Evolutionary conservation across 2,797 vertebrate species (phyloP), one percentile per base, ranked within the genome.

Genomic region (Allobates femoralis): DNA sequence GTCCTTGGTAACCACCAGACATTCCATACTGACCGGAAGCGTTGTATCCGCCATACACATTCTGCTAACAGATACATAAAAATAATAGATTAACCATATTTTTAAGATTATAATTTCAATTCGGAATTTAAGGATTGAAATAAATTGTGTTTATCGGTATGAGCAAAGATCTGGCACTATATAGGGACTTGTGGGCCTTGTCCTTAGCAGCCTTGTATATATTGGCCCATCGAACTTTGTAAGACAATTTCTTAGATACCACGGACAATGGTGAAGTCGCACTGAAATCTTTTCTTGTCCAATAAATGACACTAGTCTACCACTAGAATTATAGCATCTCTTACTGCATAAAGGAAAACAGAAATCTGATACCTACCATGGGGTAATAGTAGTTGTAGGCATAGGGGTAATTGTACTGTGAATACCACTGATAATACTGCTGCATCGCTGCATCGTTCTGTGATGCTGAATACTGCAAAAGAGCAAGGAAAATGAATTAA

Each of bases 371-470:
- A 77, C 90, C 90, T 88, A 94, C 93, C 93, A 96, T 91, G 85
- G 93, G 92, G 81, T 96, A 96, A 89, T 97, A 97, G 89, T 96
- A 97, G 89, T 94, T 94, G 88, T 97, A 98, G 0, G 96, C 94
- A 64, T 97, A 98, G 14, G 94, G 69, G 30, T 97, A 98, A 86
- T 92, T 94, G 91, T 97, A 98, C 78, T 95, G 94, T 84, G 95
- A 96, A 93, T 96, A 96, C 94, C 95, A 96, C 41, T 95, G 95
- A 88, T 96, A 96, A 90, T 94, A 95, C 81, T 96, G 95, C 85
- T 95, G 95, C 51, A 96, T 79, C 0, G 94, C 90, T 0, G 93
- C 87, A 3, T 95, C 92, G n/a, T 96, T 96, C 0, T 94, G 91
- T 86, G 94, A 90, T 3, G 94, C 90, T 67, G 95, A 92, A 26